A percentile compares a stretch with the other conserved stretches of the same genome.
Conservation (phyloP, 30 jellyfish, hydroid and myxozoan genomes). For the Haliclystus octoradiatus region DNA sequence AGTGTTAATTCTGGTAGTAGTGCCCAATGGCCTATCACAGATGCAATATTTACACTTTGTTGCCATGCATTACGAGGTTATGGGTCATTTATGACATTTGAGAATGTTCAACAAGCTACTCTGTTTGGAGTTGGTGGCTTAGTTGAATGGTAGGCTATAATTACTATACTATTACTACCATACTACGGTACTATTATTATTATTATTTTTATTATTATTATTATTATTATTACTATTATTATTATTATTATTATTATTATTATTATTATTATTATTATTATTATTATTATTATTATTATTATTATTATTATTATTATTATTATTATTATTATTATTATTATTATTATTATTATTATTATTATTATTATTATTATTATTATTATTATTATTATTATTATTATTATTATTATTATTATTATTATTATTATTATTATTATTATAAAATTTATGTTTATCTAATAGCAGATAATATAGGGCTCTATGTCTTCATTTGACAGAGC, state of each 20-base stretch:
- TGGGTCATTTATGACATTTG: constrained; percentile 79
- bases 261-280: neutral
- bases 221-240: constrained; percentile 1
- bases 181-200: neutral
- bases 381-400: neutral
- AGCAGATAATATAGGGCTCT: no score
- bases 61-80: constrained; percentile 73
- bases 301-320: neutral
- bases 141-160: constrained; percentile 69
- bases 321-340: neutral
- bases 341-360: neutral
- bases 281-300: neutral
- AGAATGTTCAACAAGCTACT: constrained; percentile 85
- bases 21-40: constrained; percentile 91
- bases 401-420: neutral
- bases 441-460: no score
- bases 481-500: no score
- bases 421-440: neutral
- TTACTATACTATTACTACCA: no score
- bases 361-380: neutral
- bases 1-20: constrained; percentile 36
- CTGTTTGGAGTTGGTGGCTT: constrained; percentile 84
- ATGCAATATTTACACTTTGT: constrained; percentile 64
- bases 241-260: neutral
- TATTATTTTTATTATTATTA: neutral